phyloP scores from a whole-genome alignment of 2,113 vertebrate species.

The Hippocampus barbouri region DNA sequence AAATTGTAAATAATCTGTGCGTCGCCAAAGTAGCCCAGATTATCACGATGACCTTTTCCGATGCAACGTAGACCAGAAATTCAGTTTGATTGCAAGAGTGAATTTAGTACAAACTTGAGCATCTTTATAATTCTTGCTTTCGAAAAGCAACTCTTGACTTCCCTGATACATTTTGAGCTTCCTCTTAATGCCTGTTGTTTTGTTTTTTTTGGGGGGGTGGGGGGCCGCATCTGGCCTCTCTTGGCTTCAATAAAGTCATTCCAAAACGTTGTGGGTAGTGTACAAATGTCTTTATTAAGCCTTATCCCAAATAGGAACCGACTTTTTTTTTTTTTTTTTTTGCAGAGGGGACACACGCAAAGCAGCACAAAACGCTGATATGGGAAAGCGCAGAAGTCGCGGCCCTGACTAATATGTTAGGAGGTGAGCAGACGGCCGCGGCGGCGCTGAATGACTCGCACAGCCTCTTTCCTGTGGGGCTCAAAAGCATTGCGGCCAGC shows the following conservation, averaged over 20 bases:
- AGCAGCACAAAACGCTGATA: constrained; percentile 46
- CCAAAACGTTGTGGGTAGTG: constrained; percentile 25
- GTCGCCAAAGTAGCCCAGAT: constrained; percentile 27
- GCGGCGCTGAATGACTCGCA: constrained; percentile 72
- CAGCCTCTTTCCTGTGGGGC: constrained; percentile 79
- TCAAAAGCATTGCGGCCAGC: constrained; percentile 89
- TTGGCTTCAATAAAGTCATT: constrained; percentile 21
- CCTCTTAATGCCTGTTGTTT: constrained; percentile 27
- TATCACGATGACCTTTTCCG: no score
- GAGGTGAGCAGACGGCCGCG: constrained; percentile 68
- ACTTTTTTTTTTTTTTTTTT: constrained; percentile 4
- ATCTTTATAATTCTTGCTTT: not conserved
- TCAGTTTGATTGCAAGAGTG: no score
- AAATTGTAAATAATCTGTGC: constrained; percentile 43
- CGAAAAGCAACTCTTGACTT: not conserved
- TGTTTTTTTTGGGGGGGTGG: constrained; percentile 12
- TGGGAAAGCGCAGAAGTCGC: constrained; percentile 40
- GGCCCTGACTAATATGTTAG: constrained; percentile 58
- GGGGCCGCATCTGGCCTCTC: constrained; percentile 13
- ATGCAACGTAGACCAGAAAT: no score
- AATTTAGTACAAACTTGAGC: not conserved
- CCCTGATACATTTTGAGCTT: constrained; percentile 55
- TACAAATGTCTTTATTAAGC: constrained; percentile 45
- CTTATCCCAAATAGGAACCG: constrained; percentile 3
- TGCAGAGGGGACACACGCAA: constrained; percentile 23